Evolutionary conservation across 2,113 vertebrate species (phyloP).

Genomic region (Tachycineta bicolor): DNA sequence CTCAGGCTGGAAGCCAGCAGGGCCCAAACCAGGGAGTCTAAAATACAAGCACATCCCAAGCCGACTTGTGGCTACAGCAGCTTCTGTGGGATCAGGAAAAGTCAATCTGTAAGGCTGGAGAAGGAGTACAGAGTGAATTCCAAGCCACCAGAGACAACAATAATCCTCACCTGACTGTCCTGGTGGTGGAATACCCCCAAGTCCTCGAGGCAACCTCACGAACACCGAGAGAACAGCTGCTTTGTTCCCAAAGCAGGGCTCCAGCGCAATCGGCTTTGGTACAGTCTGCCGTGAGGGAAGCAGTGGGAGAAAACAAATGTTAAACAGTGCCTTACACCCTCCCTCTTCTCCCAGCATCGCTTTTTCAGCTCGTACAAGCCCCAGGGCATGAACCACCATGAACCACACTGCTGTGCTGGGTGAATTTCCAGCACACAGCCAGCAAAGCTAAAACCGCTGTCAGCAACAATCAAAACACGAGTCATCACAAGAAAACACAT

Average conservation of each 20-base stretch:
- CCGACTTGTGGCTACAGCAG: not conserved
- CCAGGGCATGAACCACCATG: not conserved
- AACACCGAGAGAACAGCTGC: constrained; percentile 97
- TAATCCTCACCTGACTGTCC: constrained; percentile 91
- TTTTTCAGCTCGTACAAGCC: not conserved
- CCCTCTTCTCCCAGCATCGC: not conserved
- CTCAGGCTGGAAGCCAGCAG: not conserved
- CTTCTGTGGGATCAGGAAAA: not conserved
- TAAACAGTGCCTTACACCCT: not conserved
- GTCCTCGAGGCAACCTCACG: constrained; percentile 91
- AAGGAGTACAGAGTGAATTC: not conserved
- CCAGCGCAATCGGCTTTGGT: constrained; percentile 96
- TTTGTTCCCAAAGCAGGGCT: constrained; percentile 97
- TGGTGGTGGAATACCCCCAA: constrained; percentile 93
- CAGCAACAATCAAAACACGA: not conserved
- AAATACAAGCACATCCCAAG: not conserved
- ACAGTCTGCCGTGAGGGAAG: constrained; percentile 78
- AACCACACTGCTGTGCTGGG: not conserved
- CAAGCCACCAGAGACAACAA: accelerated
- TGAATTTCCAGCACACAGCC: not conserved
- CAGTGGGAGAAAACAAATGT: not conserved
- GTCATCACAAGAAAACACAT: not conserved
- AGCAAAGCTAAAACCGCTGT: not conserved
- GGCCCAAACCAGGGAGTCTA: not conserved
- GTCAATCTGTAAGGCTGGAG: not conserved